phyloP scores from a whole-genome alignment of 2,113 vertebrate genomes.

The Lasiurus cinereus region DNA sequence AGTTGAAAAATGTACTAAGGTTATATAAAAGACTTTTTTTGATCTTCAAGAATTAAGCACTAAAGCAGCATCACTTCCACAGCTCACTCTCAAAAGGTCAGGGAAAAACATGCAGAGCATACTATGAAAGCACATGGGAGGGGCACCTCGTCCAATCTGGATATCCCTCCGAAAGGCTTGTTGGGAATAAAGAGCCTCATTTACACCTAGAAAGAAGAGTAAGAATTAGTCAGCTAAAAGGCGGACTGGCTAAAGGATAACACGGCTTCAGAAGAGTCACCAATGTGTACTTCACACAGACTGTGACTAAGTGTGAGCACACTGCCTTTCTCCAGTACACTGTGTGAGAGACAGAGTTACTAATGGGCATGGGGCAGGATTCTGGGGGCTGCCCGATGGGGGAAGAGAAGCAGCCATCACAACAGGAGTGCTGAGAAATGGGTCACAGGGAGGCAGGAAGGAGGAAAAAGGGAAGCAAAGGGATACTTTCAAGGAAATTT shows the following conservation, averaged over 20 bases:
- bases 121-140: background rate
- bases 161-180: constrained; percentile 3
- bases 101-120: background rate
- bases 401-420: background rate
- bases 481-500: background rate
- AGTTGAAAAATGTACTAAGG: background rate
- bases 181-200: background rate
- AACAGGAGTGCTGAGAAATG: background rate
- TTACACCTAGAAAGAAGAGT: background rate
- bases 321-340: background rate
- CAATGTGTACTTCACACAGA: background rate
- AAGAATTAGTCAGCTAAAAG: constrained; percentile 22
- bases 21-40: constrained; percentile 18
- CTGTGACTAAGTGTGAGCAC: background rate
- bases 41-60: background rate
- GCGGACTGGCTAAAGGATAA: background rate
- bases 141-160: background rate
- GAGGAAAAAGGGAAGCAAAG: background rate
- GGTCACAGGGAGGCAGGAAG: background rate
- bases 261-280: background rate
- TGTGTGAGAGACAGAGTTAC: background rate
- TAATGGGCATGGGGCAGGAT: background rate
- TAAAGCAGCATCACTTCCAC: background rate
- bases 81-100: background rate
- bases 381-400: background rate